Evolutionary conservation across 2,797 vertebrate species (phyloP), one percentile per base, ranked within the genome.

Genomic region (Chaunax sp.): DNA sequence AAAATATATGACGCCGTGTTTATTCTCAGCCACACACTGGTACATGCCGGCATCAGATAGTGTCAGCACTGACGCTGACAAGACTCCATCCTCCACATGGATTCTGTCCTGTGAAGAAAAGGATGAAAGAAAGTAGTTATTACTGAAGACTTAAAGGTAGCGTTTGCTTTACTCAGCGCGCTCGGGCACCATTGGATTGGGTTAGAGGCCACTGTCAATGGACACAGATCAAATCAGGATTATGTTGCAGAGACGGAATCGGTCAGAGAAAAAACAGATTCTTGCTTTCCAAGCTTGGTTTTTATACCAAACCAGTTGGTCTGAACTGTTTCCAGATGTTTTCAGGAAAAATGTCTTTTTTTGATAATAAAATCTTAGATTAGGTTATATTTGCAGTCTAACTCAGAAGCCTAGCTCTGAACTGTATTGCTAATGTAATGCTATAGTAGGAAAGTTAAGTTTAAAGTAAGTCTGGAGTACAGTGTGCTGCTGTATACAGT

Each of bases 21-120:
- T 98, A 91, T 99, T 99, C 92, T 99, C 97, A 1, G 97, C 97
- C 88, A 98, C 90, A 87, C 97, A 98, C 38, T 98, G 97, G 92
- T 97, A 98, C 95, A 96, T 96, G 86, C 96, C 97, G 55, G 95
- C 95, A 75, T 99, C 97, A 51, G 95, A 94, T 72, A 97, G 93
- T 45, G 94, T 96, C 87, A 99, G 91, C 75, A 91, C 93, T 6
- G 93, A 92, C 86, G 98, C 93, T 30, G 93, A 94, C 84, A 99
- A 92, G 71, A 95, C 94, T 63, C 97, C 97, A 5, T 97, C 96
- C 90, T 97, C 96, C 83, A 96, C 93, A 81, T 94, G 96, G 90
- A 96, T 94, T 91, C 95, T 94, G 81, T 95, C 97, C 97, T 98
- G 93, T 90, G 82, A 70, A 75, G 67, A 69, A 72, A 73, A 33